Base-by-base conservation (phyloP, 2,888 invertebrate genomes). In the Creontiades dilutus region DNA sequence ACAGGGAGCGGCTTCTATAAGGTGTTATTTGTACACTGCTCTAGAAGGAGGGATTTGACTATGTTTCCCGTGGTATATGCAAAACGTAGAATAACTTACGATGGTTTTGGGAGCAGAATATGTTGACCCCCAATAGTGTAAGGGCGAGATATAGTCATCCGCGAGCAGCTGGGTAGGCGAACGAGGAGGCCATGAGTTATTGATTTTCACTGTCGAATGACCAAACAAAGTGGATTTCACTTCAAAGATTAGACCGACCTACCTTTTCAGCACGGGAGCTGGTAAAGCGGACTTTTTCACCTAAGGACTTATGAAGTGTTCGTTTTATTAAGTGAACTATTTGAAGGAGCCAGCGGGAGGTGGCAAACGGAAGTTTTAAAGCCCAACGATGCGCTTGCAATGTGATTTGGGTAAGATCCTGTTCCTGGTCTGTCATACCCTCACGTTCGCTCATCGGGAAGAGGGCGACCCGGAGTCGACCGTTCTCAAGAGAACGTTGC, bases 141-240 rank as follows among this genome's bases (percentile, higher is more conserved):
- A 0, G 11, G 52, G 52, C 13, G 52, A 2, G 37, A 37, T 37
- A 37, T 37, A n/a, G 7, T 16, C 57, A 57, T n/a, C 57, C n/a
- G 68, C 68, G 23, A 68, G 68, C 68, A 68, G 68, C 68, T 61
- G 61, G 61, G 19, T 4, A 0, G 61, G 61, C n/a, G 19, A 16
- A 61, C 28, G 37, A 82, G 82, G 52, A 82, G 82, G 82, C 82
- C 52, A 23, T 82, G 82, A 68, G 52, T 23, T 81, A 52, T 52
- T 82, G 47, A 52, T 52, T 82, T 82, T 82, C 52, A 27, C 82
- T 78, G n/a, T 82, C 47, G 7, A 81, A 27, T 48, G 48, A 82
- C 55, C 47, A 82, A 81, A 81, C 81, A 81, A 82, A 82, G 82
- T 82, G 82, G 52, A 82, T 82, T 81, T 81, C 28, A 47, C 16